Conservation (phyloP, 2,113 vertebrate species). For the Stigmatopora nigra region DNA sequence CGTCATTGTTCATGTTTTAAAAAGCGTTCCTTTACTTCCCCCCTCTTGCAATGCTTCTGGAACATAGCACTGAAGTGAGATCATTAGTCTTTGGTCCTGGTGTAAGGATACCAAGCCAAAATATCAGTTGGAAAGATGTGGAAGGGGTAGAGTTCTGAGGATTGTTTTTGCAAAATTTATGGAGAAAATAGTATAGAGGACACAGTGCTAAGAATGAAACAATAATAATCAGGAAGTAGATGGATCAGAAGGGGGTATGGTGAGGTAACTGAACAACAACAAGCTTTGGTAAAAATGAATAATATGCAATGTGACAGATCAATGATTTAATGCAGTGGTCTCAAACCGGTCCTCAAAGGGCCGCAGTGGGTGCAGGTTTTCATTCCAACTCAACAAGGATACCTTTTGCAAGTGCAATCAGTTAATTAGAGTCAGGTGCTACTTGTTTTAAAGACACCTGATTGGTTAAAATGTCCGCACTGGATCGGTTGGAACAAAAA, state of each 20-base stretch:
- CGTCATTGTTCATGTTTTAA: conserved; percentile 4
- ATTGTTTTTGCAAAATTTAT: conserved; percentile 12
- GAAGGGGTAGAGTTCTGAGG: conserved; percentile 9
- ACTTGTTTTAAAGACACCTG: no score
- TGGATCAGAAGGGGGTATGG: not conserved
- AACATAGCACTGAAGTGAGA: conserved; percentile 62
- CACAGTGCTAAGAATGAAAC: conserved; percentile 36
- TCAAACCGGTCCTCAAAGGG: no score
- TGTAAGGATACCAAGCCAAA: conserved; percentile 49
- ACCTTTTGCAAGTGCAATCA: no score
- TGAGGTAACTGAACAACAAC: conserved; percentile 3
- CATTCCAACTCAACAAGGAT: no score
- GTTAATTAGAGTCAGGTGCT: no score
- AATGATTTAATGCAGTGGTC: not conserved
- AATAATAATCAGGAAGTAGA: not conserved
- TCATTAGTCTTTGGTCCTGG: conserved; percentile 50
- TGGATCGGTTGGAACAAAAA: no score
- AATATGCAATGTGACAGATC: not conserved
- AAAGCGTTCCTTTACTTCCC: conserved; percentile 24
- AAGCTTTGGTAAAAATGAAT: not conserved
- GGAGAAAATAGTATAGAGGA: conserved; percentile 44
- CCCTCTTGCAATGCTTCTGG: conserved; percentile 23
- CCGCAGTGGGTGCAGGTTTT: no score
- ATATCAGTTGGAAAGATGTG: conserved; percentile 41
- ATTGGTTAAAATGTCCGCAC: no score